Percentiles rank a stretch among this genome's conserved stretches.
phyloP scores from a whole-genome alignment of 2,888 invertebrate species.

The Heliconius sara region DNA sequence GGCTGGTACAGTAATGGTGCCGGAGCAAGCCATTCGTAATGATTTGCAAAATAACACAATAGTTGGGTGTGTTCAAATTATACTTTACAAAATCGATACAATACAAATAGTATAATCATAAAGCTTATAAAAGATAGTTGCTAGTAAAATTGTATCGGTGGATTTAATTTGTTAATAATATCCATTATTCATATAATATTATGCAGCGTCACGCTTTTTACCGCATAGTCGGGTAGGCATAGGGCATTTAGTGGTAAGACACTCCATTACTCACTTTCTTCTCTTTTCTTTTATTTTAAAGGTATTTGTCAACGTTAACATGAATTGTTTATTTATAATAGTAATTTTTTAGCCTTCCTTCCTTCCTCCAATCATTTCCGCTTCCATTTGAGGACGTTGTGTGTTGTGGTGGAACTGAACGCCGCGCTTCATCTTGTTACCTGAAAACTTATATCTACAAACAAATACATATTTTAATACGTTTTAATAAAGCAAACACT shows the following conservation, averaged over 20 bases:
- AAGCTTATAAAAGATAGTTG: neutral
- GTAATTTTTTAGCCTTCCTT: no score
- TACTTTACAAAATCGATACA: slow-evolving; percentile 17
- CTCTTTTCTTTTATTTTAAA: no score
- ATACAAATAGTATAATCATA: slow-evolving; percentile 5
- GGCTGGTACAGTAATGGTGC: slow-evolving; percentile 49
- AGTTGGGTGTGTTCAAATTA: slow-evolving; percentile 21
- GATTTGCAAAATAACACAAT: slow-evolving; percentile 57
- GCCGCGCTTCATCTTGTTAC: neutral
- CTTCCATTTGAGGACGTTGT: no score
- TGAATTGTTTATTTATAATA: no score
- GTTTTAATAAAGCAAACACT: no score
- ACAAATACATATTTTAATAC: no score
- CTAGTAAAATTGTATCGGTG: neutral
- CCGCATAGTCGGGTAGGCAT: neutral
- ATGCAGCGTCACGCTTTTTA: neutral
- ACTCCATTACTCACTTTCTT: neutral
- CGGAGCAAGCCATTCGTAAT: slow-evolving; percentile 38
- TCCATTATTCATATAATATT: neutral
- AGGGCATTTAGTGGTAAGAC: neutral
- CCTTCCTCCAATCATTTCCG: no score
- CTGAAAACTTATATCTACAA: neutral
- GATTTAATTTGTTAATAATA: neutral
- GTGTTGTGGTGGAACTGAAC: neutral
- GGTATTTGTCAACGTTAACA: no score